Evolutionary conservation across 2,797 vertebrate genomes (phyloP).

Genomic region (Gallirallus australis): DNA sequence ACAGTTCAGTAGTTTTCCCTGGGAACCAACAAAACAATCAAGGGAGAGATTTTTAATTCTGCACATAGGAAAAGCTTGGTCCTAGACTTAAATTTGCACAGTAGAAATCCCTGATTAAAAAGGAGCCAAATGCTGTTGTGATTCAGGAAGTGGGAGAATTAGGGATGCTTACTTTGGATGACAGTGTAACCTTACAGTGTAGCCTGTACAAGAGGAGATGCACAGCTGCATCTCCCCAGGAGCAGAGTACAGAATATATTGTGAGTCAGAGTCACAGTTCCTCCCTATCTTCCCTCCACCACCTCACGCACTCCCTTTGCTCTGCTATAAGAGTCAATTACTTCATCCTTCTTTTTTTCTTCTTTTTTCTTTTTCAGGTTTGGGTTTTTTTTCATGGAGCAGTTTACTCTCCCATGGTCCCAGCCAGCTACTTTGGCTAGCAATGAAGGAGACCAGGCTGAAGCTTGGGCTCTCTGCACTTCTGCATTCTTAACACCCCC

Average conservation of each 20-base stretch:
- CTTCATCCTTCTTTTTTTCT: not conserved
- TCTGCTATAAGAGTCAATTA: conserved; percentile 50
- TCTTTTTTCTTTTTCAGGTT: not conserved
- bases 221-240: conserved; percentile 67
- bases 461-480: conserved; percentile 10
- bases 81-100: conserved; percentile 32
- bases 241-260: conserved; percentile 2
- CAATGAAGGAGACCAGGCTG: not conserved
- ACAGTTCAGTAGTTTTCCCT: conserved; percentile 60
- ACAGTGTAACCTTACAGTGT: conserved; percentile 11
- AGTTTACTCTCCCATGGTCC: conserved; percentile 58
- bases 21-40: conserved; percentile 4
- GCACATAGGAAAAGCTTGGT: conserved; percentile 22
- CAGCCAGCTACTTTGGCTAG: conserved; percentile 54
- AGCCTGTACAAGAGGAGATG: conserved; percentile 11
- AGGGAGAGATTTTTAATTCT: conserved; percentile 49
- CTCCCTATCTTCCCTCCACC: conserved; percentile 36
- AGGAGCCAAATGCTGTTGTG: conserved; percentile 41
- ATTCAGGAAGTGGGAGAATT: conserved; percentile 66
- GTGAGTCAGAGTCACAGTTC: conserved; percentile 50
- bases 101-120: conserved; percentile 60
- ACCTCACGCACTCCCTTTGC: conserved; percentile 28
- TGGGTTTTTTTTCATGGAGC: not conserved
- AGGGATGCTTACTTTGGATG: conserved; percentile 67
- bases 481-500: conserved; percentile 13